A percentile compares a stretch with the other conserved stretches of the same genome.
Evolutionary conservation across 2,797 vertebrate species (phyloP).

Genomic region (Nannoperca obscura): DNA sequence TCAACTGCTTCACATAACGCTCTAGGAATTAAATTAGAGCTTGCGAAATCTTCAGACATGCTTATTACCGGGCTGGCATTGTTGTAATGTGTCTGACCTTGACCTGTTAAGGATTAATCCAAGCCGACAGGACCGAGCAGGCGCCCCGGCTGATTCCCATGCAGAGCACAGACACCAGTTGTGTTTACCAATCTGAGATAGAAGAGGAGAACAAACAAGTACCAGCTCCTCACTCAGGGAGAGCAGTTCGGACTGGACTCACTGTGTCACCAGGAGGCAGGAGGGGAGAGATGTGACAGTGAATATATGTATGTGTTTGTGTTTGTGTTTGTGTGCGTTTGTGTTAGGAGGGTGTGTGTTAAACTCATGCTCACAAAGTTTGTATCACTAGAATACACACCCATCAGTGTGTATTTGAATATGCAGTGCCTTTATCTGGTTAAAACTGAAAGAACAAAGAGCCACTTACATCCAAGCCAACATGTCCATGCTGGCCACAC

Average conservation of each 20-base stretch:
- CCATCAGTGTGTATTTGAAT: conserved; percentile 17
- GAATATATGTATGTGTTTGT: neutral
- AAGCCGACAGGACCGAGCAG: conserved; percentile 70
- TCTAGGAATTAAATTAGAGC: conserved; percentile 81
- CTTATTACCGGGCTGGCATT: conserved; percentile 78
- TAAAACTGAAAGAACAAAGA: conserved; percentile 14
- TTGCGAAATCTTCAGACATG: conserved; percentile 79
- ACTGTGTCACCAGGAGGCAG: conserved; percentile 35
- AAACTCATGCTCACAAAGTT: neutral
- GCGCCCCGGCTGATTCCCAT: conserved; percentile 72
- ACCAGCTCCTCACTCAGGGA: conserved; percentile 57
- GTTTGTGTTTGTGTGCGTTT: conserved; percentile 1
- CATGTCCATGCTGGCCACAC: neutral
- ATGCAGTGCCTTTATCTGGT: neutral
- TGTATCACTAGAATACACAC: neutral
- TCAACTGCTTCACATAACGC: conserved; percentile 59
- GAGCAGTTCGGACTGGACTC: conserved; percentile 57
- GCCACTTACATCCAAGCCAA: neutral
- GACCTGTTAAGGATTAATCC: conserved; percentile 82
- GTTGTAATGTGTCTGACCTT: conserved; percentile 85
- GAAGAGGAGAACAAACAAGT: conserved; percentile 75
- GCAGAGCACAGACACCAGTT: conserved; percentile 73
- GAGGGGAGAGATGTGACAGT: neutral
- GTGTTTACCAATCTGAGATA: conserved; percentile 79
- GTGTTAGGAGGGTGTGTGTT: neutral